These are phyloP conservation scores for Aurelia aurita DNA, from an alignment of 30 jellyfish, hydroid and myxozoan species.

Conservation along the genomic window DNA sequence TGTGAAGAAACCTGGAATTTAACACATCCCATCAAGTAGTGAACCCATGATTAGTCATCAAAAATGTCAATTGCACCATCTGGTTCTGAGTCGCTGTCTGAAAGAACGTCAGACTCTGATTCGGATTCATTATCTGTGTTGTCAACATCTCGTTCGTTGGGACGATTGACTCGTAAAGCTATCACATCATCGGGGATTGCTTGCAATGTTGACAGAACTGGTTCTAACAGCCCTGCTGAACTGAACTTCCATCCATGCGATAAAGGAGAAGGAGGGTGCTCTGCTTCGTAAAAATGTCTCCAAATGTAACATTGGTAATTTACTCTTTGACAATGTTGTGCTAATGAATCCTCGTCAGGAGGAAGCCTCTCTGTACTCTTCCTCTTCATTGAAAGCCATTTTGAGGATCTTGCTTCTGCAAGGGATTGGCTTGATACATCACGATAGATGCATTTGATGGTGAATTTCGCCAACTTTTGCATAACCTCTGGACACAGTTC, in stretches of 20 bases:
- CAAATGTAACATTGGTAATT: conserved; percentile 23
- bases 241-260: conserved; percentile 41
- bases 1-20: not conserved
- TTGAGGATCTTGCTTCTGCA: conserved; percentile 22
- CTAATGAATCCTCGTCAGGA: conserved; percentile 41
- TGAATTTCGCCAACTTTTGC: conserved; percentile 10
- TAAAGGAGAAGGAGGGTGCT: not conserved
- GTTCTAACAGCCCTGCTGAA: conserved; percentile 39
- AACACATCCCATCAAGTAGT: not conserved
- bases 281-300: conserved; percentile 43
- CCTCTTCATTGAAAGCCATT: conserved; percentile 24
- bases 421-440: conserved; percentile 11
- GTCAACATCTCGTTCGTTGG: conserved; percentile 3
- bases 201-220: conserved; percentile 24
- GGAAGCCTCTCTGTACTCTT: conserved; percentile 64
- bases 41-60: conserved; percentile 40
- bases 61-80: conserved; percentile 43
- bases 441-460: conserved; percentile 8
- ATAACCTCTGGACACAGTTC: not conserved
- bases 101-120: conserved; percentile 32
- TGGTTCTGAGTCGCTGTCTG: conserved; percentile 37
- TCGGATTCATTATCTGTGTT: conserved; percentile 3
- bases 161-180: conserved; percentile 41
- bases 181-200: conserved; percentile 22
- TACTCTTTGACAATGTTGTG: conserved; percentile 45